Evolutionary conservation across 2,113 vertebrate genomes (phyloP).

Genomic region (Microtus montanus): DNA sequence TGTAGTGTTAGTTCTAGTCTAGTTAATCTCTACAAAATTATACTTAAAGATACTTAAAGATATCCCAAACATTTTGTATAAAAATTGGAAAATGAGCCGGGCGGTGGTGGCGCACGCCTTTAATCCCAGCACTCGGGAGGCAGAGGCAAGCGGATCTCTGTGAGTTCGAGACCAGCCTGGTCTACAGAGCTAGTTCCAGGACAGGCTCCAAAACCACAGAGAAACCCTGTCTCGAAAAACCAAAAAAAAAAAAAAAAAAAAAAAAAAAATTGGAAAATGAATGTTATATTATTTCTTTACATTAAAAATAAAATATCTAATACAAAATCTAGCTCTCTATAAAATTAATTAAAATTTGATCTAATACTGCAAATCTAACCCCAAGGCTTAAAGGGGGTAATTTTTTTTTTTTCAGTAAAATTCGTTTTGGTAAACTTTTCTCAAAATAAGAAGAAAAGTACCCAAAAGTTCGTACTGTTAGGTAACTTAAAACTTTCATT

Average conservation of each 20-base stretch:
- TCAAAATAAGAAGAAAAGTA: neutral
- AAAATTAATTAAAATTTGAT: neutral
- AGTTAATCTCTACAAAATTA: neutral
- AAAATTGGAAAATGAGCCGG: neutral
- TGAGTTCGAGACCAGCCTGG: too few relatives aligned
- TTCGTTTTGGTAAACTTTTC: neutral
- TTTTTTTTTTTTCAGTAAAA: constrained; percentile 51
- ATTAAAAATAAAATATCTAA: constrained; percentile 14
- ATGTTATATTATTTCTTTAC: neutral
- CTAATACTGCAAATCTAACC: neutral
- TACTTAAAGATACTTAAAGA: neutral
- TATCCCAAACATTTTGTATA: neutral
- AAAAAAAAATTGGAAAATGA: neutral
- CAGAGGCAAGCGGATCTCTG: too few relatives aligned
- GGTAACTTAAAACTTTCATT: constrained; percentile 13
- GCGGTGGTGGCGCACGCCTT: too few relatives aligned
- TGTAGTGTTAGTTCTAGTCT: neutral
- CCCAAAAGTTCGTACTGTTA: neutral
- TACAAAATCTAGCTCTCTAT: neutral
- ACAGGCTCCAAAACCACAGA: too few relatives aligned
- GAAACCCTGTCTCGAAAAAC: too few relatives aligned
- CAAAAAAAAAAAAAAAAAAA: too few relatives aligned
- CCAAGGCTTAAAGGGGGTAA: neutral
- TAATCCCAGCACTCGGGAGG: too few relatives aligned
- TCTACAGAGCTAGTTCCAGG: too few relatives aligned